phyloP scores from a whole-genome alignment of 2,888 invertebrate species.

The Hemistola chrysoprasaria region DNA sequence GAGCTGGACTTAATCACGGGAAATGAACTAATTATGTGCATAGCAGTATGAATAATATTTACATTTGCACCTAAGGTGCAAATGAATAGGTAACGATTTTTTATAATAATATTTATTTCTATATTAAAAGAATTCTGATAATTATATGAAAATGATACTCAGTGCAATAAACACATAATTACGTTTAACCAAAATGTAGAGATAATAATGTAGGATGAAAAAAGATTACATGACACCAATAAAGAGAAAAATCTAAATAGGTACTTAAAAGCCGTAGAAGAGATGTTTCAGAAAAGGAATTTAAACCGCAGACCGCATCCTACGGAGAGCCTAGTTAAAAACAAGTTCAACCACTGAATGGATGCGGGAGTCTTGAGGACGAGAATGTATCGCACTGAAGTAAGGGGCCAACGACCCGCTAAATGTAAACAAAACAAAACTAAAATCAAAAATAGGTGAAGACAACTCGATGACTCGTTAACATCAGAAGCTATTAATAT shows the following conservation, averaged over 20 bases:
- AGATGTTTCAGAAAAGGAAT: slow-evolving; percentile 20
- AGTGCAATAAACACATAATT: neutral
- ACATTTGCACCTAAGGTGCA: slow-evolving; percentile 8
- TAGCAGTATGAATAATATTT: slow-evolving; percentile 18
- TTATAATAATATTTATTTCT: too few species aligned
- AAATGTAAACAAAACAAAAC: slow-evolving; percentile 38
- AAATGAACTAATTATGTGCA: slow-evolving; percentile 36
- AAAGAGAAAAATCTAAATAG: neutral
- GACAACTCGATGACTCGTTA: slow-evolving; percentile 12
- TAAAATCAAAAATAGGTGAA: slow-evolving; percentile 30
- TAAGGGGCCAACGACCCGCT: slow-evolving; percentile 39
- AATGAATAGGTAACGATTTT: neutral
- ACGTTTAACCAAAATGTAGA: neutral
- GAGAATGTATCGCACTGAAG: slow-evolving; percentile 16
- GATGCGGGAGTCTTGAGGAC: slow-evolving; percentile 30
- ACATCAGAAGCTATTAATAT: slow-evolving; percentile 6
- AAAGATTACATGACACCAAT: slow-evolving; percentile 4
- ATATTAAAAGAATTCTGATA: too few species aligned
- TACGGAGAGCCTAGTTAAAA: slow-evolving; percentile 33
- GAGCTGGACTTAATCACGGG: slow-evolving; percentile 39
- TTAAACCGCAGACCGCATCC: slow-evolving; percentile 37
- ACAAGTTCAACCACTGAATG: slow-evolving; percentile 42
- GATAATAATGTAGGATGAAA: neutral
- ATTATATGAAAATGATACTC: too few species aligned
- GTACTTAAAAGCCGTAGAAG: neutral